Percentiles rank a stretch among this genome's conserved stretches.
Evolutionary conservation across 1,140 invertebrate genomes (phyloP).

Genomic region (Zaprionus africanus): DNA sequence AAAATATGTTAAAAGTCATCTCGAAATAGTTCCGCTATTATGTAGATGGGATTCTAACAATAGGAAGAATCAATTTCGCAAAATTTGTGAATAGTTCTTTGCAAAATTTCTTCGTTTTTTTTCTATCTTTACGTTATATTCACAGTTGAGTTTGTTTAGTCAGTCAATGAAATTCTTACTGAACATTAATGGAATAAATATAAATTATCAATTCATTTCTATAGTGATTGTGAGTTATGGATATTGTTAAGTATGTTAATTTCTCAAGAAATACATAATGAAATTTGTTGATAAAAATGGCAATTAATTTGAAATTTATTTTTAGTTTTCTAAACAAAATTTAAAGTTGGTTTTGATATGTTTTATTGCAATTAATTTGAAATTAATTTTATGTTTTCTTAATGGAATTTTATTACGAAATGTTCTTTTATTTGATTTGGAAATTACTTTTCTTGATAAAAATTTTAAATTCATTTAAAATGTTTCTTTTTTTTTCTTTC

Average conservation of each 20-base stretch:
- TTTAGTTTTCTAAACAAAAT: background rate
- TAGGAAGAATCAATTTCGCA: background rate
- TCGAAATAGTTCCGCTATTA: background rate
- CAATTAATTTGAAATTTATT: background rate
- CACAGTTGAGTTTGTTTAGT: background rate
- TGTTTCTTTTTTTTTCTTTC: no score
- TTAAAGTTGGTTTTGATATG: no score
- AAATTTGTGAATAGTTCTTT: background rate
- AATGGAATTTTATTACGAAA: background rate
- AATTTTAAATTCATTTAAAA: no score
- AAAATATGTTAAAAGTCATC: background rate
- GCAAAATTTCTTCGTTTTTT: background rate
- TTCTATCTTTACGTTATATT: background rate
- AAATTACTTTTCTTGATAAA: no score
- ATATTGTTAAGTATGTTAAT: background rate
- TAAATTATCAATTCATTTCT: slow-evolving; percentile 24
- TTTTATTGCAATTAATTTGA: background rate
- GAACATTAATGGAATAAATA: slow-evolving; percentile 27
- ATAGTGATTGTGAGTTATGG: slow-evolving; percentile 11
- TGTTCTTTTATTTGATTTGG: no score
- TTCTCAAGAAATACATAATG: background rate
- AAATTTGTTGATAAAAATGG: background rate
- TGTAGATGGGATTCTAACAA: background rate
- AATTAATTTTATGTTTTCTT: background rate
- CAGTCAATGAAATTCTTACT: slow-evolving; percentile 17